These are phyloP conservation scores for Pollenia labialis DNA, from an alignment of 2,888 invertebrate species.

Conservation along the genomic window DNA sequence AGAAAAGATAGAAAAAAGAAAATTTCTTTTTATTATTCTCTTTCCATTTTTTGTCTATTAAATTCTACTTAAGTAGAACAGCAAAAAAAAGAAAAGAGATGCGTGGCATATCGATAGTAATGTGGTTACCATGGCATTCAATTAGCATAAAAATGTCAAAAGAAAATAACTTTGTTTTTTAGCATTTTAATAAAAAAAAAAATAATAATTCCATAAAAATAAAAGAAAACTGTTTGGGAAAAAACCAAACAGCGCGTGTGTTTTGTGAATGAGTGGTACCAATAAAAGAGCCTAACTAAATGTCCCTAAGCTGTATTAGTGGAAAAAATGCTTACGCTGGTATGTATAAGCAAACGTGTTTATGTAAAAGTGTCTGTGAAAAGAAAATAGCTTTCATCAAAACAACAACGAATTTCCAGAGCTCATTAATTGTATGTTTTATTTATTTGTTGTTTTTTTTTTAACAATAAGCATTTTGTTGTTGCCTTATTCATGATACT, in stretches of 20 bases:
- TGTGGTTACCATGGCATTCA: conserved; percentile 80
- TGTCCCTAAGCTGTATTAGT: conserved; percentile 16
- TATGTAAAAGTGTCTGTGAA: neutral
- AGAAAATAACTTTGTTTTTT: conserved; percentile 60
- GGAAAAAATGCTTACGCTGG: neutral
- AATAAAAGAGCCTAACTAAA: conserved; percentile 1
- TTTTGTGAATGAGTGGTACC: neutral
- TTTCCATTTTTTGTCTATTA: neutral
- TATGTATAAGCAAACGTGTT: neutral
- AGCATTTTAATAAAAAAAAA: conserved; percentile 41
- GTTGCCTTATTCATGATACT: neutral
- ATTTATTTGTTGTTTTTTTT: neutral
- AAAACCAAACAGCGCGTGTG: neutral
- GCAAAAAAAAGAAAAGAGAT: neutral
- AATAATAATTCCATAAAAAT: neutral
- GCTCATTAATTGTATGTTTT: neutral
- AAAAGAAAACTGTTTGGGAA: neutral
- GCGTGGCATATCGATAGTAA: conserved; percentile 74
- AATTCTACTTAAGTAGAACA: neutral
- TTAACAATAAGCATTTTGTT: neutral
- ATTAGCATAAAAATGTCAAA: conserved; percentile 82
- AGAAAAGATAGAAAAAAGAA: neutral
- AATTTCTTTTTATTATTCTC: neutral
- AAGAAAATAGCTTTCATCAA: neutral
- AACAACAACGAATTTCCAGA: neutral